Base-by-base conservation (phyloP, 1,140 invertebrate species). In the Hesperophylax magnus region DNA sequence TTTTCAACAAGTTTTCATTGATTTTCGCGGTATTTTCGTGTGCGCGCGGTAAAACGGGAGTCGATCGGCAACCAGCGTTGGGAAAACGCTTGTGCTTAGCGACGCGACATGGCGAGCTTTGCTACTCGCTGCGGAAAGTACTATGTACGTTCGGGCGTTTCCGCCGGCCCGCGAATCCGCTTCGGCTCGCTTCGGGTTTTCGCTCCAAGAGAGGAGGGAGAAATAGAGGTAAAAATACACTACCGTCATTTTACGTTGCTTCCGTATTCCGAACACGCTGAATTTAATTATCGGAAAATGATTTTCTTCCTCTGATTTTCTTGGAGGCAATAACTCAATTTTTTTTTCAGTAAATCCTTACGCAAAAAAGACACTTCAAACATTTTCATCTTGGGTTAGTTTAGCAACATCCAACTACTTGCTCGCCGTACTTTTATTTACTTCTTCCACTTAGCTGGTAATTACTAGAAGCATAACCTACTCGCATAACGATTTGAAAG, bases 21-120 rank as follows among this genome's bases (percentile, higher is more conserved):
- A 72, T 77, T 77, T 78, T 78, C 61, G 61, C 77, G 77, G 67
- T 78, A 52, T 78, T 78, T 78, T 78, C 65, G 77, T 56, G 18
- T 65, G 77, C 60, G 75, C 75, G 75, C 61, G 60, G 61, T 65
- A 47, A 52, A 61, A 24, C 34, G 60, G 34, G 75, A 78, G 77
- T 78, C 77, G 77, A 67, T 78, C 77, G 77, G 27, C 17, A 54
- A 65, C 52, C 61, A 78, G 77, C 77, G 77, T 52, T 56, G 61
- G 24, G 31, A 67, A 65, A 67, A 78, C 77, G 77, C 77, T 78
- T 78, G 77, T 78, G 77, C 24, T 58, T 54, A 56, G 4, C 54
- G 54, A 61, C 54, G 74, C 74, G 74, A 60, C 54, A 72, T 15
- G 47, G 69, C 52, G 18, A 76, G 74, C 74, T 76, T 61, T 53